A percentile compares a stretch with the other conserved stretches of the same genome.
Evolutionary conservation across 2,113 vertebrate species (phyloP).

Genomic region (Lanius ludovicianus): DNA sequence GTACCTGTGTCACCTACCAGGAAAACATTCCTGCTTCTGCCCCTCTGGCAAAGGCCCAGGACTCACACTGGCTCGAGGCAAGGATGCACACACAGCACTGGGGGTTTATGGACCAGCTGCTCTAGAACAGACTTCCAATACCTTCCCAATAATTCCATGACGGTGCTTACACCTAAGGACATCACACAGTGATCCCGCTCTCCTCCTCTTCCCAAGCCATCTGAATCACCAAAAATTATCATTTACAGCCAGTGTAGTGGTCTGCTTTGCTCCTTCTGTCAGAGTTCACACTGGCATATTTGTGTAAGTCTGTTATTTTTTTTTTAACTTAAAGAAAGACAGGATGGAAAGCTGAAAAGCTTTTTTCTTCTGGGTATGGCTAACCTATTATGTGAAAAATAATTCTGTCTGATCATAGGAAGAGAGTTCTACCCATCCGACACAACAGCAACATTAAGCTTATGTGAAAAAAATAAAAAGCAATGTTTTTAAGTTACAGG

Average conservation of each 20-base stretch:
- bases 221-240: background rate
- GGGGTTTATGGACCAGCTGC: background rate
- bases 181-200: background rate
- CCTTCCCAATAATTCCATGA: background rate
- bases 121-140: background rate
- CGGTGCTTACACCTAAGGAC: background rate
- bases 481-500: background rate
- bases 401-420: background rate
- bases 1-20: background rate
- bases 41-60: background rate
- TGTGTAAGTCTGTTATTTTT: background rate
- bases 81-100: background rate
- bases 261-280: background rate
- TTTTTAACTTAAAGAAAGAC: background rate
- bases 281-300: background rate
- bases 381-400: background rate
- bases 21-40: background rate
- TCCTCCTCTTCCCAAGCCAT: background rate
- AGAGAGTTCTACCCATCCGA: background rate
- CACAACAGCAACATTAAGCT: background rate
- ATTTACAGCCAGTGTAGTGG: background rate
- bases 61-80: background rate
- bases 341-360: background rate
- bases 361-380: background rate
- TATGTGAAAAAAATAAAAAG: fast-evolving